Evolutionary conservation across 1,140 invertebrate species (phyloP).

Genomic region (Drosophila nigrodunni): DNA sequence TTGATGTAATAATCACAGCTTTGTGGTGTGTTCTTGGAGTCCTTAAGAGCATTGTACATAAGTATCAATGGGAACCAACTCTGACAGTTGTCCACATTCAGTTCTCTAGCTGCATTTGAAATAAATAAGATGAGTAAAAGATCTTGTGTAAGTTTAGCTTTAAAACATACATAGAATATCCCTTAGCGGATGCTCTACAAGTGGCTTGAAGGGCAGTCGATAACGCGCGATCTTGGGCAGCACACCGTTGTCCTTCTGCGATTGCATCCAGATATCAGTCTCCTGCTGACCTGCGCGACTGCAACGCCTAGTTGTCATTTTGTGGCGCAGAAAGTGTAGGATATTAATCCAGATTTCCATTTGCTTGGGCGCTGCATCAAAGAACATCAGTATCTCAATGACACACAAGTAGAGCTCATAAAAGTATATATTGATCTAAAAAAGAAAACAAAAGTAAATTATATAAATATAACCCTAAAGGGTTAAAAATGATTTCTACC

Average conservation of each 20-base stretch:
- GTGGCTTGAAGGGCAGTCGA: slow-evolving; percentile 76
- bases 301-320: slow-evolving; percentile 70
- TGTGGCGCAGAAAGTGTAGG: slow-evolving; percentile 78
- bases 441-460: neutral
- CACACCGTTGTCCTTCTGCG: slow-evolving; percentile 71
- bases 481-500: slow-evolving; percentile 26
- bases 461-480: too few relatives aligned
- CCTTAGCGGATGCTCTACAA: slow-evolving; percentile 75
- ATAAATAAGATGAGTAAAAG: neutral
- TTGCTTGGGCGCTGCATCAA: slow-evolving; percentile 71
- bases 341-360: slow-evolving; percentile 80
- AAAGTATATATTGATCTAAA: slow-evolving; percentile 83
- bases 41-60: slow-evolving; percentile 73
- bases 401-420: slow-evolving; percentile 82
- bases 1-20: slow-evolving; percentile 81
- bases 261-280: slow-evolving; percentile 78
- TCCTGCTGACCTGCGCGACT: slow-evolving; percentile 74
- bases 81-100: slow-evolving; percentile 81
- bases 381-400: slow-evolving; percentile 74
- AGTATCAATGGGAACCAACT: slow-evolving; percentile 82
- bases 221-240: slow-evolving; percentile 80
- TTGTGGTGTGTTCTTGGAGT: slow-evolving; percentile 63
- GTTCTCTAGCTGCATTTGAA: slow-evolving; percentile 59
- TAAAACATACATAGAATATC: slow-evolving; percentile 68
- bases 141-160: neutral